A percentile compares a stretch with the other conserved stretches of the same genome.
These are phyloP conservation scores for Cerastis leucographa DNA, from an alignment of 2,888 invertebrate species.

Conservation along the genomic window DNA sequence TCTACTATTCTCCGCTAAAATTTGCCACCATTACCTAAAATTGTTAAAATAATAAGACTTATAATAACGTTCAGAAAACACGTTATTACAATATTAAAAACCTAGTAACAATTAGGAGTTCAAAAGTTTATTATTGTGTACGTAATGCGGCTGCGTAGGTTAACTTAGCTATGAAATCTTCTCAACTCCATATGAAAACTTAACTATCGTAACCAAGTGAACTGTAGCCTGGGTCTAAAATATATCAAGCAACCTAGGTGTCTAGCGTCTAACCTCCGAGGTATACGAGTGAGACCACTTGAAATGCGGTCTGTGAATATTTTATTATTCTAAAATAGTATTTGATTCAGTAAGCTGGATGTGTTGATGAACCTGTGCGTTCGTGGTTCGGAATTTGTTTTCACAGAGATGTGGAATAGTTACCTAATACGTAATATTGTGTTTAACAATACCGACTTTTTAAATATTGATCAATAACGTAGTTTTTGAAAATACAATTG, in stretches of 20 bases:
- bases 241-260: slow-evolving; percentile 22
- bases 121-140: background rate
- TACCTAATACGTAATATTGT: background rate
- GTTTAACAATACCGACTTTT: too few species aligned
- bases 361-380: background rate
- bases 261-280: slow-evolving; percentile 16
- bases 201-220: background rate
- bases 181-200: background rate
- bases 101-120: background rate
- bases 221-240: slow-evolving; percentile 10
- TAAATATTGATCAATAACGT: too few species aligned
- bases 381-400: slow-evolving; percentile 1
- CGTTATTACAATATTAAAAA: background rate
- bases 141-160: background rate
- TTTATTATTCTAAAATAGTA: slow-evolving; percentile 26
- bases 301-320: slow-evolving; percentile 44
- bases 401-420: background rate
- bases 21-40: background rate
- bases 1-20: background rate
- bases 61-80: background rate
- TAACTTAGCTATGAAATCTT: too few species aligned
- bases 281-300: slow-evolving; percentile 38
- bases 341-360: slow-evolving; percentile 10
- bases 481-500: too few species aligned
- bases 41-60: background rate